These are phyloP conservation scores for Saguinus midas DNA, from an alignment of 2,113 vertebrate species.

Conservation along the genomic window DNA sequence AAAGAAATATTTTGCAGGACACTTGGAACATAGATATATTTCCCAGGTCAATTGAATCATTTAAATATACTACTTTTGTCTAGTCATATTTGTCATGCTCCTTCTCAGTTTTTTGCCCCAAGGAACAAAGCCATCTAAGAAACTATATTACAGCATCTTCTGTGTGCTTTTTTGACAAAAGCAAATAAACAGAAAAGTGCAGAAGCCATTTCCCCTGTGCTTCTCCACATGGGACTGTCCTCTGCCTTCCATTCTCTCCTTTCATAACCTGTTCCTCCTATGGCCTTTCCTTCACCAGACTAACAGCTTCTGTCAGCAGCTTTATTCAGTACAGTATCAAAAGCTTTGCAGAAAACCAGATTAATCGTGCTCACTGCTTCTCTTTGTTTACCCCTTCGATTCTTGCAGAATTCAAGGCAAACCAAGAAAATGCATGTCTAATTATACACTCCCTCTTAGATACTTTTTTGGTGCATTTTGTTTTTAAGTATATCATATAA, in stretches of 20 bases:
- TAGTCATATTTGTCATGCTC: slow-evolving; percentile 44
- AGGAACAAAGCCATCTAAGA: slow-evolving; percentile 35
- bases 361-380: slow-evolving; percentile 60
- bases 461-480: slow-evolving; percentile 16
- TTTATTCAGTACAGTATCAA: slow-evolving; percentile 50
- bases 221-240: not conserved
- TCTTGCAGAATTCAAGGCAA: slow-evolving; percentile 48
- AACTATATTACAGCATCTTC: not conserved
- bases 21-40: slow-evolving; percentile 33
- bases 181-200: slow-evolving; percentile 41
- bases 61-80: slow-evolving; percentile 21
- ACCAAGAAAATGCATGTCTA: slow-evolving; percentile 53
- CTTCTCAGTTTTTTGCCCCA: not conserved
- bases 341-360: slow-evolving; percentile 59
- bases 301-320: slow-evolving; percentile 63
- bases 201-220: not conserved
- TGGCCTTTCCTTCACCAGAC: not conserved
- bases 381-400: slow-evolving; percentile 56
- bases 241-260: slow-evolving; percentile 36
- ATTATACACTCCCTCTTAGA: slow-evolving; percentile 44
- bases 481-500: slow-evolving; percentile 24
- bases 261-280: slow-evolving; percentile 22
- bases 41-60: slow-evolving; percentile 57
- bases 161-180: slow-evolving; percentile 31
- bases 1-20: slow-evolving; percentile 33